Conservation (phyloP, 2,797 vertebrate species). For the Pseudochirops cupreus region DNA sequence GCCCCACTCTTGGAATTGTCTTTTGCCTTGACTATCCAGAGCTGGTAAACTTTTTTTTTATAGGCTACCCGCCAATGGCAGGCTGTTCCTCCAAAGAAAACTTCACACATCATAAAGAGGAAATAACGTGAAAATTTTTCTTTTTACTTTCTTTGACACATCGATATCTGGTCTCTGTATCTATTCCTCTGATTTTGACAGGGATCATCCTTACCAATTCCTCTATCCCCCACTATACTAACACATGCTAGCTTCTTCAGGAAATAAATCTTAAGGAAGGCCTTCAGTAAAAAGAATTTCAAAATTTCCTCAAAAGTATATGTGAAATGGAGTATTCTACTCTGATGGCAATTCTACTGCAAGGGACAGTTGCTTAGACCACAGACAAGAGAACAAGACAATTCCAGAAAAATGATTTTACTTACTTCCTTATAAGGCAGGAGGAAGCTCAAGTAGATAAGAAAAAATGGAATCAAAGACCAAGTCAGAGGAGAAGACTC, state of each 20-base stretch:
- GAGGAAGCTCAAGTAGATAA: conserved; percentile 74
- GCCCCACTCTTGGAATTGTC: neutral
- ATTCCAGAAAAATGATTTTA: conserved; percentile 67
- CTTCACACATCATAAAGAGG: neutral
- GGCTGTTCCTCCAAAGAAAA: neutral
- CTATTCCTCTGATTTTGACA: neutral
- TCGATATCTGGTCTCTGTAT: neutral
- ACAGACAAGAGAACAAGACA: conserved; percentile 62
- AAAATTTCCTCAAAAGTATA: neutral
- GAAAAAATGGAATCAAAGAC: conserved; percentile 48
- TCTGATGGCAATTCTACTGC: neutral
- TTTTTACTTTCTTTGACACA: neutral
- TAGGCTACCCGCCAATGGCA: neutral
- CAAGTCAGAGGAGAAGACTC: conserved; percentile 30
- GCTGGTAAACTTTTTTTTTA: neutral
- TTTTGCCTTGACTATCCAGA: neutral
- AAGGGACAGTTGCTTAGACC: neutral
- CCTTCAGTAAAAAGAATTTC: neutral
- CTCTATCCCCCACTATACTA: neutral
- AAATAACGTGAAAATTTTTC: neutral
- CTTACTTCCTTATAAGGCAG: conserved; percentile 73
- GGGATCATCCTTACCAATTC: neutral
- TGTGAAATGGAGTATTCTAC: neutral
- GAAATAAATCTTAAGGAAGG: neutral
- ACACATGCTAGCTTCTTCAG: neutral